A percentile compares a stretch with the other conserved stretches of the same genome.
Conservation (phyloP, 2,888 invertebrate species). For the Empis stercorea region DNA sequence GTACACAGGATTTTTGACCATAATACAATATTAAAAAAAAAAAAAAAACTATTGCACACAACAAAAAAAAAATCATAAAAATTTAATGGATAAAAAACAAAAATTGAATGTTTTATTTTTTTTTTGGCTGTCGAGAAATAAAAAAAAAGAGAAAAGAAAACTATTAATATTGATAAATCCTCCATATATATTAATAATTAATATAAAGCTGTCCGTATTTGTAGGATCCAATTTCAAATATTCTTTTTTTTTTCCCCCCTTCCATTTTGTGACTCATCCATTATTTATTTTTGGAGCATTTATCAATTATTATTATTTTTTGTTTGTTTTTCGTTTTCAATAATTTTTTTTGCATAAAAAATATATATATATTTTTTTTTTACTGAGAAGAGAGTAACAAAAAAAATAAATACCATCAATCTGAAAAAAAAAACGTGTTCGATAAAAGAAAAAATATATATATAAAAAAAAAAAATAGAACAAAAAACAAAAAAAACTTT, state of each 20-base stretch:
- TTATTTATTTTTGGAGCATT: not conserved
- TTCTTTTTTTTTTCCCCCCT: too few relatives aligned
- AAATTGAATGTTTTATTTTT: too few relatives aligned
- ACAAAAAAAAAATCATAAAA: not conserved
- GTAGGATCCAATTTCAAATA: too few relatives aligned
- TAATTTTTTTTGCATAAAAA: too few relatives aligned
- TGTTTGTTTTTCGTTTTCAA: not conserved
- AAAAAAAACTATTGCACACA: slow-evolving; percentile 4
- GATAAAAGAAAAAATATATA: slow-evolving; percentile 3
- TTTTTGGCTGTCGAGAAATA: not conserved
- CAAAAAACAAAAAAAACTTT: too few relatives aligned
- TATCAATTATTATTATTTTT: slow-evolving; percentile 6
- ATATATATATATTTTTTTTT: too few relatives aligned
- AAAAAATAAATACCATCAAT: slow-evolving; percentile 2
- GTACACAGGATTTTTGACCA: slow-evolving; percentile 22
- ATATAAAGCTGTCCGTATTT: too few relatives aligned
- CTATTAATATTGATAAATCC: slow-evolving; percentile 12
- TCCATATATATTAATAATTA: too few relatives aligned
- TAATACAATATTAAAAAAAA: too few relatives aligned
- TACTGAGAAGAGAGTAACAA: not conserved
- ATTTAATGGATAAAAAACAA: not conserved
- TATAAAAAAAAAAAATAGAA: not conserved
- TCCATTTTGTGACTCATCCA: too few relatives aligned
- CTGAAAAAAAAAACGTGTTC: slow-evolving; percentile 6
- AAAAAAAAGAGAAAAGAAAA: not conserved